These are phyloP conservation scores for Poecilia wingei DNA, from an alignment of 2,797 vertebrate genomes.

Conservation along the genomic window DNA sequence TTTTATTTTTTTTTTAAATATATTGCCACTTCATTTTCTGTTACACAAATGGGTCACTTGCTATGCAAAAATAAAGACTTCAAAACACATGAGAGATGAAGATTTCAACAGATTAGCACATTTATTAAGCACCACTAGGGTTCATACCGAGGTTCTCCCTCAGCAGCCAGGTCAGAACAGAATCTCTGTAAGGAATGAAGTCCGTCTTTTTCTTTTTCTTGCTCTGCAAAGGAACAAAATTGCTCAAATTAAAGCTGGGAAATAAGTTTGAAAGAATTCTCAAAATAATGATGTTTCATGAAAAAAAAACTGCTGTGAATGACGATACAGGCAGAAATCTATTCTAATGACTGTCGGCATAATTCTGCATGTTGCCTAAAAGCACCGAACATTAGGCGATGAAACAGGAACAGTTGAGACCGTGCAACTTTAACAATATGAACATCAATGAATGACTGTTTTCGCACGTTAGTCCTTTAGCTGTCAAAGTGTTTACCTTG, in stretches of 20 bases:
- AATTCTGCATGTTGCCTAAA: slow-evolving; percentile 15
- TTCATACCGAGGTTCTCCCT: slow-evolving; percentile 94
- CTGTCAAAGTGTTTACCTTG: slow-evolving; percentile 89
- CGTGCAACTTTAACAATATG: background rate
- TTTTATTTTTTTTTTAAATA: slow-evolving; percentile 12
- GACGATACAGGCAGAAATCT: slow-evolving; percentile 22
- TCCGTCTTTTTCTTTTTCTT: slow-evolving; percentile 99
- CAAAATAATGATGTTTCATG: slow-evolving; percentile 20
- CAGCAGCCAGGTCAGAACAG: slow-evolving; percentile 97
- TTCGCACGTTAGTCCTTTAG: slow-evolving; percentile 49
- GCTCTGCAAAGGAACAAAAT: slow-evolving; percentile 81
- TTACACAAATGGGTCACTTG: slow-evolving; percentile 29
- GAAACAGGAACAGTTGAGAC: slow-evolving; percentile 9
- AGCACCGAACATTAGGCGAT: background rate
- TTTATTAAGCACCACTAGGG: slow-evolving; percentile 20
- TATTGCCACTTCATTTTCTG: slow-evolving; percentile 10
- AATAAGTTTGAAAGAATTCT: slow-evolving; percentile 3
- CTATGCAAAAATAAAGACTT: slow-evolving; percentile 10
- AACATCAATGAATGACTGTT: slow-evolving; percentile 30
- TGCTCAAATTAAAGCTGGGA: background rate
- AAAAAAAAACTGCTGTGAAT: background rate
- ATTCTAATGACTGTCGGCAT: slow-evolving; percentile 26
- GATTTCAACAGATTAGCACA: background rate
- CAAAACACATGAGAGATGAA: slow-evolving; percentile 19
- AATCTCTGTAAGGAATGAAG: slow-evolving; percentile 98